Evolutionary conservation across 2,797 vertebrate species (phyloP).

Genomic region (Pangasius larnaudii): DNA sequence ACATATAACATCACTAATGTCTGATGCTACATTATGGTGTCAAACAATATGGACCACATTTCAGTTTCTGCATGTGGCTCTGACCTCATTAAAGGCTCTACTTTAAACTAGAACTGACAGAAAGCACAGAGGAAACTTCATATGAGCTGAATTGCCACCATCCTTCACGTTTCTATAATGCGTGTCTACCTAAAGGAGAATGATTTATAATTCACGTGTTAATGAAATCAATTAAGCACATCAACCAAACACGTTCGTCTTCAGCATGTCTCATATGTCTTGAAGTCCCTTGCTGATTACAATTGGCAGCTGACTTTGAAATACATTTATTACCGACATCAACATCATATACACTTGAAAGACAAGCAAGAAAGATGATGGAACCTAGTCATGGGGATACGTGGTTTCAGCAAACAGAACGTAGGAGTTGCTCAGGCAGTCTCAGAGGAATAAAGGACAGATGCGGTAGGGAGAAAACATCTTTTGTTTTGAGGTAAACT

Average conservation of each 20-base stretch:
- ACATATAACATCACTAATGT: not conserved
- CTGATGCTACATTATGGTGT: not conserved
- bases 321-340: conserved; percentile 73
- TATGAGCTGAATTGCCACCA: not conserved
- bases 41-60: not conserved
- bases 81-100: not conserved
- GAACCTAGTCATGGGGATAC: conserved; percentile 33
- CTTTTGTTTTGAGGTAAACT: conserved; percentile 24
- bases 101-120: not conserved
- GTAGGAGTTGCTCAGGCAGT: conserved; percentile 25
- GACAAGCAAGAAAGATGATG: conserved; percentile 28
- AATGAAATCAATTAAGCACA: conserved; percentile 21
- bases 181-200: conserved; percentile 2
- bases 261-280: not conserved
- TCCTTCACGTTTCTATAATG: not conserved
- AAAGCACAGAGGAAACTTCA: not conserved
- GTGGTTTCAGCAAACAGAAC: conserved; percentile 46
- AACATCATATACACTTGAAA: conserved; percentile 78
- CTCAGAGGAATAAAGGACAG: conserved; percentile 32
- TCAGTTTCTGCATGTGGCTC: not conserved
- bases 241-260: conserved; percentile 17
- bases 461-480: conserved; percentile 15
- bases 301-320: conserved; percentile 51
- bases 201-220: not conserved
- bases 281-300: conserved; percentile 31